These are phyloP conservation scores for Zaprionus obscuricornis DNA, from an alignment of 2,888 invertebrate genomes.

Conservation along the genomic window DNA sequence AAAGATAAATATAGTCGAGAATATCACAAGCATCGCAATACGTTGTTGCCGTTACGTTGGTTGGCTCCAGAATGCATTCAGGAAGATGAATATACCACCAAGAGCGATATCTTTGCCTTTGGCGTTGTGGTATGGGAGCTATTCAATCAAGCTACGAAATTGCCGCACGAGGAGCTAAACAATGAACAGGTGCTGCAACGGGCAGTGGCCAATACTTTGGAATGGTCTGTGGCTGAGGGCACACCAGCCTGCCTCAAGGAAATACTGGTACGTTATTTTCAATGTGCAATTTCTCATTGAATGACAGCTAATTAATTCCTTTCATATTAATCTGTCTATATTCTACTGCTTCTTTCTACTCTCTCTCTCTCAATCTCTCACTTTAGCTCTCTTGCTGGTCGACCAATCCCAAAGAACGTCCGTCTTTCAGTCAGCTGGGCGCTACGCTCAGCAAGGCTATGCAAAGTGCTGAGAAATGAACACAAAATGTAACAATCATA, in stretches of 20 bases:
- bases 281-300: not conserved
- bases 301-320: conserved; percentile 33
- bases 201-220: conserved; percentile 85
- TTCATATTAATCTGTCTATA: conserved; percentile 7
- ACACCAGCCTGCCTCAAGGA: conserved; percentile 87
- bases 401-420: conserved; percentile 82
- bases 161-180: conserved; percentile 86
- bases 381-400: conserved; percentile 82
- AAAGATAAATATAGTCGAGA: conserved; percentile 95
- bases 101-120: conserved; percentile 96
- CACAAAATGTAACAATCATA: conserved; percentile 29
- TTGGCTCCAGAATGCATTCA: conserved; percentile 93
- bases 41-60: conserved; percentile 95
- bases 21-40: conserved; percentile 93
- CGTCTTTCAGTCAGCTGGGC: conserved; percentile 83
- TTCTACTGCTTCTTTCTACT: not conserved
- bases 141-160: conserved; percentile 89
- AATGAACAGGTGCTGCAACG: conserved; percentile 82
- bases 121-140: conserved; percentile 96
- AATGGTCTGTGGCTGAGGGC: conserved; percentile 88
- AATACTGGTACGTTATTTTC: conserved; percentile 85
- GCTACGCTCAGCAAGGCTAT: conserved; percentile 83
- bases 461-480: conserved; percentile 79
- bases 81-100: conserved; percentile 95
- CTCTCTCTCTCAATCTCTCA: too few species aligned